These are phyloP conservation scores for Sesia bembeciformis DNA, from an alignment of 2,888 invertebrate genomes.

Conservation along the genomic window DNA sequence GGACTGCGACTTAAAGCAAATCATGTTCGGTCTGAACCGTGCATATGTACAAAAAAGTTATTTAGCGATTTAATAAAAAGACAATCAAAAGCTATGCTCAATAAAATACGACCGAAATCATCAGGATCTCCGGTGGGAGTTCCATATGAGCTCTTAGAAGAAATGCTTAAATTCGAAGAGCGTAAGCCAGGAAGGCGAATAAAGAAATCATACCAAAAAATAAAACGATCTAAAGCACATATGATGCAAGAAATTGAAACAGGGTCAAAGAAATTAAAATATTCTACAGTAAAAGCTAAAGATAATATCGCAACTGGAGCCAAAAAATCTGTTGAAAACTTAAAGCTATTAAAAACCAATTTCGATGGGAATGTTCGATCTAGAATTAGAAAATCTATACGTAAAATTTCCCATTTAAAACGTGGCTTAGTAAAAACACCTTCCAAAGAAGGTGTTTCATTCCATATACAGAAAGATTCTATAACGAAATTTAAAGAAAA, in stretches of 20 bases:
- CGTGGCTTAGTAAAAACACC: background rate
- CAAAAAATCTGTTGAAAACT: slow-evolving; percentile 12
- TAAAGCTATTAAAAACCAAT: slow-evolving; percentile 14
- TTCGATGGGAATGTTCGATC: slow-evolving; percentile 1
- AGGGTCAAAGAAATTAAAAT: slow-evolving; percentile 14
- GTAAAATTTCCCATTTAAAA: no score
- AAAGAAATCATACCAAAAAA: slow-evolving; percentile 17
- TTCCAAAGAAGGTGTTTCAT: slow-evolving; percentile 9
- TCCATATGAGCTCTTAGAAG: no score
- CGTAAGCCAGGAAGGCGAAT: slow-evolving; percentile 1
- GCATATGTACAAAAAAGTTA: slow-evolving; percentile 28
- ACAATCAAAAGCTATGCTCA: background rate
- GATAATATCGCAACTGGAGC: slow-evolving; percentile 8
- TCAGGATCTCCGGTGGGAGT: background rate
- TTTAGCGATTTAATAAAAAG: slow-evolving; percentile 16
- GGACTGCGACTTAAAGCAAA: slow-evolving; percentile 23
- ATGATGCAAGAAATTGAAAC: slow-evolving; percentile 15
- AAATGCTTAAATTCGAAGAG: background rate
- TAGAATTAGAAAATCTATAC: no score
- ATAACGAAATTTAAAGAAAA: slow-evolving; percentile 24
- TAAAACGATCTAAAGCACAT: slow-evolving; percentile 16
- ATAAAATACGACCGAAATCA: background rate
- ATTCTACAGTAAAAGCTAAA: slow-evolving; percentile 13
- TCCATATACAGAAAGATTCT: slow-evolving; percentile 32
- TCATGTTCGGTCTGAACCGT: slow-evolving; percentile 38